Base-by-base conservation (phyloP, 2,888 invertebrate genomes). In the Sthenelais limicola region DNA sequence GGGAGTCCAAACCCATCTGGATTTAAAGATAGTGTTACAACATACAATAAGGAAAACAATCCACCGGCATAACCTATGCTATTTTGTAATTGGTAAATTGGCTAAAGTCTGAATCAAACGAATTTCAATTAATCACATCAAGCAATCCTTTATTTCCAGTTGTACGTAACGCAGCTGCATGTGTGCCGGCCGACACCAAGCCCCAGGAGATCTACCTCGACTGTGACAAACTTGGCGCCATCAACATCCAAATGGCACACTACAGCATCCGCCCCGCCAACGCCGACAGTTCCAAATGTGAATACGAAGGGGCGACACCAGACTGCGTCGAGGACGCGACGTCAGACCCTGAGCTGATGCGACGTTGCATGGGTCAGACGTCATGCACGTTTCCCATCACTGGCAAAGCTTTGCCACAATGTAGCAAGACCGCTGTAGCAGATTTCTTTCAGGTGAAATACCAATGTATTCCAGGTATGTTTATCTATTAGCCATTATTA, bases 401-500 rank as follows among this genome's bases (percentile, higher is more conserved):
- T 3, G 24, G 38, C 32, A 24, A 15, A 12, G 43, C 70, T 7
- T 43, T 70, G 43, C 70, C 70, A 12, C 52, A 7, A 30, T 70
- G 70, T 28, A 43, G 33, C n/a, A 43, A n/a, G 18, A 56, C 28
- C 7, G 21, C 7, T 18, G 7, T 21, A 21, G 43, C 38, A 15
- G 28, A 70, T n/a, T 70, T 43, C 43, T 52, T 52, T 15, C 52
- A 54, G 38, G 70, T 56, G n/a, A 52, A 38, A 7, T 70, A 56
- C 43, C 70, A 70, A 43, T 70, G 70, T 54, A 56, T 70, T 28
- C 70, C 70, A 35, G 51, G 70, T 70, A n/a, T 43, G 70, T 70
- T 28, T 32, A 52, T 1, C 9, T 15, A 12, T 52, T n/a, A 51
- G 24, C 5, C n/a, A n/a, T n/a, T n/a, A n/a, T n/a, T n/a, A n/a